These are phyloP conservation scores for Euzetes globulus DNA, from an alignment of 2,888 invertebrate genomes.

Conservation along the genomic window DNA sequence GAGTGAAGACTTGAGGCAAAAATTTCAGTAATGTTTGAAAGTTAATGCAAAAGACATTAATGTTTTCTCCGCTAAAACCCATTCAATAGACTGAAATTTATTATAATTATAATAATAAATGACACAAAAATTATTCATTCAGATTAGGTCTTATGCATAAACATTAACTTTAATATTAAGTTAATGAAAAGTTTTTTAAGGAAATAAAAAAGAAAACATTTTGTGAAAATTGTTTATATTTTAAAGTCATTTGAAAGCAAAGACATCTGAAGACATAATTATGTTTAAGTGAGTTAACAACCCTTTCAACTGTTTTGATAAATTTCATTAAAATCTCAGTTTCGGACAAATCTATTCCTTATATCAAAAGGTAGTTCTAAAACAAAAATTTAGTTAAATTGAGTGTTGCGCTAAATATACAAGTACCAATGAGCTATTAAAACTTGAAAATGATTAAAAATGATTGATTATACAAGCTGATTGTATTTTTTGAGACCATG, in stretches of 20 bases:
- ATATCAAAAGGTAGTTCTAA: too few species aligned
- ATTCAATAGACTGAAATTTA: neutral
- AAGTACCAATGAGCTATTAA: too few species aligned
- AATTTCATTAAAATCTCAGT: too few species aligned
- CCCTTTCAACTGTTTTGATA: too few species aligned
- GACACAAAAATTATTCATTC: neutral
- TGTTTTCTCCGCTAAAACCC: neutral
- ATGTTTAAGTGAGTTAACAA: too few species aligned
- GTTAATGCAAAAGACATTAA: neutral
- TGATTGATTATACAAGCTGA: too few species aligned
- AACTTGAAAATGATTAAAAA: too few species aligned
- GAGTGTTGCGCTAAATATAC: too few species aligned
- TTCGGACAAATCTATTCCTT: too few species aligned
- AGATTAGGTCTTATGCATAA: neutral
- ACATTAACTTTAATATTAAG: neutral
- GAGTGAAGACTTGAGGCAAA: neutral
- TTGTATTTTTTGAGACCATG: too few species aligned
- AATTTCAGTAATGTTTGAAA: neutral
- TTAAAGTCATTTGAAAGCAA: neutral
- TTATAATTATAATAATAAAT: conserved; percentile 4
- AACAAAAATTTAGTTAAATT: too few species aligned
- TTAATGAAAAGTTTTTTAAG: neutral
- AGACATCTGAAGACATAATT: too few species aligned
- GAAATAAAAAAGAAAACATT: neutral
- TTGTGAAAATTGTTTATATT: neutral